Base-by-base conservation (phyloP, 2,888 invertebrate genomes). In the Nysson spinosus region DNA sequence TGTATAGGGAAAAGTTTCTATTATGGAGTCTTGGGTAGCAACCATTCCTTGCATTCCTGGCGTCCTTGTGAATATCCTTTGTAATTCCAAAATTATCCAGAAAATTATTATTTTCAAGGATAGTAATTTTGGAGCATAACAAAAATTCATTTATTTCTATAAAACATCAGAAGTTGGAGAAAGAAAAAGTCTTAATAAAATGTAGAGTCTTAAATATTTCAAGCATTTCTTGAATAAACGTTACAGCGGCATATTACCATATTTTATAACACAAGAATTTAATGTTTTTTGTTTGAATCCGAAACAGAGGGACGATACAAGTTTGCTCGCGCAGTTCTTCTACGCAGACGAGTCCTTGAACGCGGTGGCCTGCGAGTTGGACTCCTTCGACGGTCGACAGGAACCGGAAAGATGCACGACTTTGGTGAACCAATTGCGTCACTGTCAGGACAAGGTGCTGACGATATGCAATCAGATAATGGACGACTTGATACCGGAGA, bases 321-420 rank as follows among this genome's bases (percentile, higher is more conserved):
- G 97, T 49, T 90, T 97, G 74, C 90, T 98, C 86, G 97, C 98
- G 50, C 96, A 97, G 89, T 99, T 99, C 89, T 99, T 97, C 90
- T 97, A 96, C 89, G 98, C 99, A 22, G 99, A 99, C 88, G 97
- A 98, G 85, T 96, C 97, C 24, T 90, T 99, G 78, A 98, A 97
- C 87, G 91, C 94, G 80, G 96, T 99, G 63, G 97, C 98, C 42
- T 94, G 96, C 70, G 99, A 99, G 88, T 88, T 99, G 88, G 99
- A 99, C 89, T 98, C 98, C 80, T 99, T 99, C 88, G 99, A 99
- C 89, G 99, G 99, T n/a, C 91, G 98, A 40, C 97, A 98, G 82
- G 99, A 99, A 86, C 99, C 98, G 0, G 98, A 98, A 86, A 89
- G 99, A 86, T 99, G 99, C 87, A 96, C 98, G 54, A 93, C 94